phyloP scores from a whole-genome alignment of 2,113 vertebrate species.

The Scalopus aquaticus region DNA sequence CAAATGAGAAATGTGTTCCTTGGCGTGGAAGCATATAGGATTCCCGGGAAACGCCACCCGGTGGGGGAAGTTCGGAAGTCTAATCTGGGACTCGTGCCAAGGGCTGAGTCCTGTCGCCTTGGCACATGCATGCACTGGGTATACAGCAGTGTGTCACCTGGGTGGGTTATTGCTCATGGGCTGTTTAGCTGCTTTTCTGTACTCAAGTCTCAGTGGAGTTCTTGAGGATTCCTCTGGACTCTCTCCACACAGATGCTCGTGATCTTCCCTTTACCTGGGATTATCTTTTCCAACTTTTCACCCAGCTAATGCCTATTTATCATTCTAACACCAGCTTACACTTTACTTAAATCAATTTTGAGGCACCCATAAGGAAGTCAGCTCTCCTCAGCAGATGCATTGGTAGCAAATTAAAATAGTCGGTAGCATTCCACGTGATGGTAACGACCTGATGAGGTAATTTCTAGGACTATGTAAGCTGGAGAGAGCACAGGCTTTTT shows the following conservation, averaged over 20 bases:
- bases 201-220: slow-evolving; percentile 51
- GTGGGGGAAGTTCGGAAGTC: slow-evolving; percentile 62
- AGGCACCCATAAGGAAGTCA: not conserved
- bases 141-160: slow-evolving; percentile 70
- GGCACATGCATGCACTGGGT: slow-evolving; percentile 55
- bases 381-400: not conserved
- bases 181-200: slow-evolving; percentile 63
- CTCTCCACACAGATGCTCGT: not conserved
- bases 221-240: slow-evolving; percentile 18
- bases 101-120: slow-evolving; percentile 58
- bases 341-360: slow-evolving; percentile 10
- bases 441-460: not conserved
- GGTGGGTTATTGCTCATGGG: slow-evolving; percentile 61
- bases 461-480: too few relatives aligned
- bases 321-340: slow-evolving; percentile 6
- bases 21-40: slow-evolving; percentile 61
- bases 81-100: slow-evolving; percentile 77
- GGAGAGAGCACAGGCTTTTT: not conserved
- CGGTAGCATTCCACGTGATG: not conserved
- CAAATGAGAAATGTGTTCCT: slow-evolving; percentile 70
- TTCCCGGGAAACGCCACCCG: slow-evolving; percentile 77
- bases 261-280: slow-evolving; percentile 1
- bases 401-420: not conserved
- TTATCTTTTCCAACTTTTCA: slow-evolving; percentile 16
- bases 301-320: not conserved